Percentiles rank a stretch among this genome's conserved stretches.
These are phyloP conservation scores for Choristoneura rosaceana DNA, from an alignment of 2,888 invertebrate genomes.

Conservation along the genomic window DNA sequence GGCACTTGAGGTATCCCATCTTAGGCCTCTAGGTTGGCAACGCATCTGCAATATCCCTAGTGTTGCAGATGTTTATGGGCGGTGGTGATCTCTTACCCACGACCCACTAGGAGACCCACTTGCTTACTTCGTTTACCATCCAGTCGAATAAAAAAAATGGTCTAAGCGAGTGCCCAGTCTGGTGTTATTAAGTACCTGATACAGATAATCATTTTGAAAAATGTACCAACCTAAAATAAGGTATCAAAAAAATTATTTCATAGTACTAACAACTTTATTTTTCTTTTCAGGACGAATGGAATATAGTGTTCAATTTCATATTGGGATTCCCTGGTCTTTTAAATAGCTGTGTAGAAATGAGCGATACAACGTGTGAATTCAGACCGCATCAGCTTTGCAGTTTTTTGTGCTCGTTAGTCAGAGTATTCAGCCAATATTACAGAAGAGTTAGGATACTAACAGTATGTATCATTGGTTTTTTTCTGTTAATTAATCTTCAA, in stretches of 20 bases:
- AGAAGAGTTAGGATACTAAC: slow-evolving; percentile 88
- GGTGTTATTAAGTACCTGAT: neutral
- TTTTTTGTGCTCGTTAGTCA: slow-evolving; percentile 87
- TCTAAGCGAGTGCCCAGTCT: too few species aligned
- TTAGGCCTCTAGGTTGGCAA: too few species aligned
- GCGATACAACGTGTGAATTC: slow-evolving; percentile 79
- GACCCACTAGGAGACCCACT: too few species aligned
- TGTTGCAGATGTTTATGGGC: too few species aligned
- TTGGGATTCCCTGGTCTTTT: slow-evolving; percentile 87
- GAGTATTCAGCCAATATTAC: slow-evolving; percentile 90
- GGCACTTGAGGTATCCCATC: too few species aligned
- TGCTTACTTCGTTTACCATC: too few species aligned
- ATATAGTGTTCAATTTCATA: slow-evolving; percentile 88
- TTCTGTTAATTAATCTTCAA: neutral
- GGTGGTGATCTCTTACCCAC: too few species aligned
- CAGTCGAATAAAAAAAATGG: too few species aligned
- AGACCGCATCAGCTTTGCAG: slow-evolving; percentile 87
- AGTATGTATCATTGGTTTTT: slow-evolving; percentile 75
- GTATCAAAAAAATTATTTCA: neutral
- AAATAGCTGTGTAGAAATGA: slow-evolving; percentile 77
- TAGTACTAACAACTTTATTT: slow-evolving; percentile 20
- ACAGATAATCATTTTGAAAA: neutral
- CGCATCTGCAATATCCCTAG: too few species aligned
- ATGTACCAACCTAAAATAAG: neutral
- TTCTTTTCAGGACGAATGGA: slow-evolving; percentile 91